Evolutionary conservation across 92 coral and sea anemone species (phyloP), one percentile per base, ranked within the genome.

Genomic region (Palythoa grandis): DNA sequence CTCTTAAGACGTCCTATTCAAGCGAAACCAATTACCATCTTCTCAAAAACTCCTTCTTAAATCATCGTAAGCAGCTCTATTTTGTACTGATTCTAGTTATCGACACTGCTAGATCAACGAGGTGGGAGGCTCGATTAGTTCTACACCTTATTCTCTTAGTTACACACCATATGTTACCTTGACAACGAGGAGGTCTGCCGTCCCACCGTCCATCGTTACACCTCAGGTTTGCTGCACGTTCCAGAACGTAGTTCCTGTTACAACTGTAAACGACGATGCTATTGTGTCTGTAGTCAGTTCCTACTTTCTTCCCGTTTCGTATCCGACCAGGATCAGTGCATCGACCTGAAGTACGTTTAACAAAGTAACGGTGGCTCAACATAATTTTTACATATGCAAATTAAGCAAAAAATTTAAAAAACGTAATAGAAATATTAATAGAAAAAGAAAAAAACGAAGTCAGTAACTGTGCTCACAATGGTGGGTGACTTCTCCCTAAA

Each of bases 141-240:
- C 50, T 43, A 43, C 9, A 43, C 50, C 7, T 43, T 43, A 3
- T 58, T 14, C 20, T 16, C 65, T 6, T 15, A 16, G 5, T 4
- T 14, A 58, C n/a, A 58, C 4, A 58, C 17, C 20, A 11, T 19
- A 6, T 63, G 69, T 47, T 40, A 73, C 77, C 77, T 73, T 43
- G 29, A 40, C 77, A 73, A 43, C 24, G 56, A 40, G 77, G 77
- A 39, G 39, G 24, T 13, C 11, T 17, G 23, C 38, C 12, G 39
- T 63, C 60, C 89, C 89, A 86, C 0, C 47, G 57, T 39, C 89
- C 89, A 77, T 47, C 0, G 17, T 22, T 25, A 54, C 89, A 86
- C 1, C 29, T 43, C 24, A 86, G 25, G 10, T 63, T 76, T 24
- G 24, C 76, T 11, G 20, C n/a, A 12, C 89, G 84, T 3, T 24